These are phyloP conservation scores for Paraescarpia echinospica DNA, from an alignment of 1,140 invertebrate genomes.

Conservation along the genomic window DNA sequence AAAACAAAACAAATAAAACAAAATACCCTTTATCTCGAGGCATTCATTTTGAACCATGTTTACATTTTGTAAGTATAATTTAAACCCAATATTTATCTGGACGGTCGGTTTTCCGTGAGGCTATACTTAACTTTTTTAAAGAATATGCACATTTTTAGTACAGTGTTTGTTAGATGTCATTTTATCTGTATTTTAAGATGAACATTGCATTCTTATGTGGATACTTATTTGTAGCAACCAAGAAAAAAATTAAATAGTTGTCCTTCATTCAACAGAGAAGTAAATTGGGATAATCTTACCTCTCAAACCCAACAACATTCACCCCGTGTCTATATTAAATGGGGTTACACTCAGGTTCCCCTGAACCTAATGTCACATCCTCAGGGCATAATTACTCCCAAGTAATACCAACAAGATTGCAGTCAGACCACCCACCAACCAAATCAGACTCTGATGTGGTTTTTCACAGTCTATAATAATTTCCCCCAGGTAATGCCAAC, in stretches of 20 bases:
- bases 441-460: background rate
- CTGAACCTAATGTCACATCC: background rate
- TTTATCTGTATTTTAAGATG: background rate
- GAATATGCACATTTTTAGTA: no score
- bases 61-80: background rate
- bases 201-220: background rate
- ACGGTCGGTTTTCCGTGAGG: background rate
- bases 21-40: no score
- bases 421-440: background rate
- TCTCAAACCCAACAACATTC: background rate
- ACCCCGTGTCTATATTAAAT: background rate
- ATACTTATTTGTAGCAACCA: background rate
- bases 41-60: no score
- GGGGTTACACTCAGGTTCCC: background rate
- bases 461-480: background rate
- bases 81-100: background rate
- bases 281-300: background rate
- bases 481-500: background rate
- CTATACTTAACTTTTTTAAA: no score
- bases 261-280: background rate
- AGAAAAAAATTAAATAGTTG: background rate
- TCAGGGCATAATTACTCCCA: background rate
- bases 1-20: no score
- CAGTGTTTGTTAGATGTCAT: background rate
- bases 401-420: background rate